Percentiles rank a stretch among this genome's conserved stretches.
These are phyloP conservation scores for Ranitomeya variabilis DNA, from an alignment of 2,113 vertebrate species.

Conservation along the genomic window DNA sequence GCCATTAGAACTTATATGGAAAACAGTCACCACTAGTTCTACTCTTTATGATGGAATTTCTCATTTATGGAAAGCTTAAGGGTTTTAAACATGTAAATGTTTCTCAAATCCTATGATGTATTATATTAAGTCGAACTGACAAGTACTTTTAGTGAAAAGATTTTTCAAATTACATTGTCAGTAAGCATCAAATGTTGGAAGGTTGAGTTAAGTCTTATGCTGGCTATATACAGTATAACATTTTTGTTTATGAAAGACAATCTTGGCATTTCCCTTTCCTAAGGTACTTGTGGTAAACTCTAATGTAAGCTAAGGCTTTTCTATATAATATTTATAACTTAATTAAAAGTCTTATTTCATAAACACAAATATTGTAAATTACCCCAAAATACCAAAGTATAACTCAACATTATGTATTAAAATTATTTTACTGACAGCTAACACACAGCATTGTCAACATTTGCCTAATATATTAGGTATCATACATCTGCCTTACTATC, in stretches of 20 bases:
- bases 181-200: background rate
- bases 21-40: background rate
- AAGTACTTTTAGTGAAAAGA: background rate
- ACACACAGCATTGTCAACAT: too few species aligned
- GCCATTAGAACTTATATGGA: background rate
- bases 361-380: too few species aligned
- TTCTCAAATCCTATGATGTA: background rate
- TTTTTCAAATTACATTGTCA: background rate
- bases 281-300: background rate
- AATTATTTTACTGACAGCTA: too few species aligned
- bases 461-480: too few species aligned
- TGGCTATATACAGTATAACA: background rate
- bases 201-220: background rate
- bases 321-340: too few species aligned
- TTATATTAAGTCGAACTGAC: background rate
- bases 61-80: background rate
- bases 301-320: background rate
- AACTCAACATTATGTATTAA: too few species aligned
- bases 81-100: background rate
- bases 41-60: background rate
- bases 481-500: too few species aligned
- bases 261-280: background rate
- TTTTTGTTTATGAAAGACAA: background rate
- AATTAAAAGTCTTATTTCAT: too few species aligned
- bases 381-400: too few species aligned